phyloP scores from a whole-genome alignment of 2,113 vertebrate genomes.

The Tiliqua scincoides region DNA sequence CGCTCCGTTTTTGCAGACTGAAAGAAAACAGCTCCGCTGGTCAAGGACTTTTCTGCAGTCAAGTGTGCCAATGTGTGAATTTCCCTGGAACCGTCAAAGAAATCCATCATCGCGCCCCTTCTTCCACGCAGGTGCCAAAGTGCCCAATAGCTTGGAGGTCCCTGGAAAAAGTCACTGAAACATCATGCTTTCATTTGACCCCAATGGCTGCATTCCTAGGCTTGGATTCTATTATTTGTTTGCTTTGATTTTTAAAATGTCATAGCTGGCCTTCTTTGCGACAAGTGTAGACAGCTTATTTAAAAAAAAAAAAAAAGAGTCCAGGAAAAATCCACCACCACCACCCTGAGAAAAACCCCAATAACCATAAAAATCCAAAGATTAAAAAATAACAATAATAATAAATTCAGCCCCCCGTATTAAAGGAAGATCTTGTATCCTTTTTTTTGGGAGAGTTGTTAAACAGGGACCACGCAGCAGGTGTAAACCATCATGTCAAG shows the following conservation, averaged over 20 bases:
- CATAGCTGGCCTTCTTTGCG: neutral
- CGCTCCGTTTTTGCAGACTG: neutral
- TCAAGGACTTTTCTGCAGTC: neutral
- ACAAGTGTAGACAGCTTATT: neutral
- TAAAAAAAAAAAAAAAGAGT: neutral
- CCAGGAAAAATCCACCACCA: neutral
- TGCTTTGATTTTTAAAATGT: neutral
- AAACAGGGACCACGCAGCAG: neutral
- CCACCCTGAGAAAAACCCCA: neutral
- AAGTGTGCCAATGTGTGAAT: neutral
- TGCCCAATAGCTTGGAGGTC: neutral
- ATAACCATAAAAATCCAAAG: neutral
- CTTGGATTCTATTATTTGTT: neutral
- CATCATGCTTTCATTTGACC: neutral
- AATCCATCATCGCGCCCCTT: neutral
- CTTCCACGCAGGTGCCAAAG: neutral
- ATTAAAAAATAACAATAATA: neutral
- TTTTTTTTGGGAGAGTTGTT: neutral
- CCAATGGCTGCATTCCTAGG: neutral
- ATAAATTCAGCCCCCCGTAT: neutral
- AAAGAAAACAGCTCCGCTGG: neutral
- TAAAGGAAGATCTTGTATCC: neutral
- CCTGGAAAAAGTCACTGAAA: neutral
- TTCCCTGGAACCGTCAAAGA: constrained; percentile 6
- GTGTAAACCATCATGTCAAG: neutral